A percentile compares a stretch with the other conserved stretches of the same genome.
Evolutionary conservation across 2,888 invertebrate genomes (phyloP).

Genomic region (Quadroppia sp.): DNA sequence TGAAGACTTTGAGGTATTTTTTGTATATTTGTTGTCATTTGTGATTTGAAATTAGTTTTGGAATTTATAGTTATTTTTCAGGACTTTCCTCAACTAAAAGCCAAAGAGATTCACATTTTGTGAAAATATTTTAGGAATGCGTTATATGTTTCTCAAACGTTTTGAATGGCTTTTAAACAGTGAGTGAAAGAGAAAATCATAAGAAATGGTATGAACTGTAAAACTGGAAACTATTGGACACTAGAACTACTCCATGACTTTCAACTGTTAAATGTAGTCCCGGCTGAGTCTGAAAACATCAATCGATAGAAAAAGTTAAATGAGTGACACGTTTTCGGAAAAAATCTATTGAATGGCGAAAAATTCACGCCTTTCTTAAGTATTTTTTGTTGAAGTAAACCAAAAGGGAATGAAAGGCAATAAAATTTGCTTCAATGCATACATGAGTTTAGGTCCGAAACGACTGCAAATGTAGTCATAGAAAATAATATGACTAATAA

Average conservation of each 20-base stretch:
- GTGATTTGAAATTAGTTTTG: conserved; percentile 19
- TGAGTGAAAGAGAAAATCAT: conserved; percentile 13
- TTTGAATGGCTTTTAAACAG: conserved; percentile 2
- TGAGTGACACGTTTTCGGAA: conserved; percentile 30
- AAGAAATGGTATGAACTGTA: not conserved
- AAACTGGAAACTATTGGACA: conserved; percentile 16
- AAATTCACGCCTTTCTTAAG: conserved; percentile 35
- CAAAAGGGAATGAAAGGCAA: conserved; percentile 21
- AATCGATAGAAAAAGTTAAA: conserved; percentile 11
- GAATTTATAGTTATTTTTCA: conserved; percentile 24
- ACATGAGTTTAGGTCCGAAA: not conserved
- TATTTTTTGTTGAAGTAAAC: not conserved
- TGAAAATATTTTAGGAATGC: conserved; percentile 21
- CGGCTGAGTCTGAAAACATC: conserved; percentile 1
- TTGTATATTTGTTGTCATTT: not conserved
- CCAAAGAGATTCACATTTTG: conserved; percentile 20
- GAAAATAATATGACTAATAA: conserved; percentile 29
- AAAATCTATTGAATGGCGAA: conserved; percentile 19
- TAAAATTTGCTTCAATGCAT: conserved; percentile 27
- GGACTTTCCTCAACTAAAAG: not conserved
- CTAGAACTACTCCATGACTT: not conserved
- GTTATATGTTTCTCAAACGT: not conserved
- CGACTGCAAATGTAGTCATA: not conserved
- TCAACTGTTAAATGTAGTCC: conserved; percentile 9
- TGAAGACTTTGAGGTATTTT: no score